Conservation (phyloP, 2,797 vertebrate genomes). For the Tauraco hartlaubi region DNA sequence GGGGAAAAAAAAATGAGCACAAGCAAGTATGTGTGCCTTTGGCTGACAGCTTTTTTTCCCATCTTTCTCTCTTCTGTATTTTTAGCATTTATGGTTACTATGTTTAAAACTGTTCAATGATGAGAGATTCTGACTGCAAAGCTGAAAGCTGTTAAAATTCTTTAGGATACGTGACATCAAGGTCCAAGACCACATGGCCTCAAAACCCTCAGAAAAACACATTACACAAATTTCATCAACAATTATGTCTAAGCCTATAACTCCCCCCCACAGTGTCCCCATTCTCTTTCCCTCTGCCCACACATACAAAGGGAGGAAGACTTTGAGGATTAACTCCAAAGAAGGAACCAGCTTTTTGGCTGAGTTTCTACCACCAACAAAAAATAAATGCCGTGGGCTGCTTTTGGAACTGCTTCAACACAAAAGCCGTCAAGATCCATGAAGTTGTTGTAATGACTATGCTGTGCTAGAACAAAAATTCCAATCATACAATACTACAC, state of each 20-base stretch:
- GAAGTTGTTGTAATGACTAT: not conserved
- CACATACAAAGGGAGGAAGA: not conserved
- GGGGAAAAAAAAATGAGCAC: not conserved
- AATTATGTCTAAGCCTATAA: not conserved
- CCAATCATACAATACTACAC: not conserved
- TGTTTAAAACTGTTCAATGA: not conserved
- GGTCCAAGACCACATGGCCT: not conserved
- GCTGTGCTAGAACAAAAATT: slow-evolving; percentile 3
- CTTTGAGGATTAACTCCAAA: slow-evolving; percentile 2
- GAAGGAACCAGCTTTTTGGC: not conserved
- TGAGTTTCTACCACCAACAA: not conserved
- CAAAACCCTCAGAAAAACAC: not conserved
- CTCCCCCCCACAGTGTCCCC: not conserved
- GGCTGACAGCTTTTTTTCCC: not conserved
- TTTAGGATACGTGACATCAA: not conserved
- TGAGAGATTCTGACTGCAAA: not conserved
- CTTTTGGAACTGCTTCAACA: slow-evolving; percentile 44
- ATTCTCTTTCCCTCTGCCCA: not conserved
- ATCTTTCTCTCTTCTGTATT: not conserved
- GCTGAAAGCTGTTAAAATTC: not conserved
- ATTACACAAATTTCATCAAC: not conserved
- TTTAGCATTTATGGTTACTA: not conserved
- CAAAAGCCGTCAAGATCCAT: slow-evolving; percentile 6
- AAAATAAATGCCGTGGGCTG: slow-evolving; percentile 29
- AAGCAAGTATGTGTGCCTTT: not conserved